phyloP scores from a whole-genome alignment of 2,797 vertebrate species.

The Synaphobranchus kaupii region DNA sequence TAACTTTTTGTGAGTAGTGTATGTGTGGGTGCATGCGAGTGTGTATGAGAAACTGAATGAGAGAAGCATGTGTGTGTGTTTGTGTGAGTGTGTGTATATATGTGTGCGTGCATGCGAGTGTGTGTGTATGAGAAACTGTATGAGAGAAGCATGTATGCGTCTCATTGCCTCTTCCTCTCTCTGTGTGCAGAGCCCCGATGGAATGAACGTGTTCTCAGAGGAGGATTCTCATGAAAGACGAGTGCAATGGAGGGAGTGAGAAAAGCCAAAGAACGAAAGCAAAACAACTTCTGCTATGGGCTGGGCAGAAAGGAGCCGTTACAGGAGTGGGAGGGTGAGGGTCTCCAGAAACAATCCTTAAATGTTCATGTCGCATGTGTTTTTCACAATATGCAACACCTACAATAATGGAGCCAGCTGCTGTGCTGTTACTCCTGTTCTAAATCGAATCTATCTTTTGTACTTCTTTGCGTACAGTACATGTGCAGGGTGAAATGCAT shows the following conservation, averaged over 20 bases:
- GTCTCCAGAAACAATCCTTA: not conserved
- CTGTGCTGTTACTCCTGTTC: not conserved
- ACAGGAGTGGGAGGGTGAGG: conserved; percentile 30
- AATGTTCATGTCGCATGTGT: not conserved
- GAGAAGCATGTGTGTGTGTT: not conserved
- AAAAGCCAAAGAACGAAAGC: conserved; percentile 15
- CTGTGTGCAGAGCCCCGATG: not conserved
- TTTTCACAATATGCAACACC: not conserved
- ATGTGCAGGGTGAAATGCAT: not conserved
- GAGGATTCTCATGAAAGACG: conserved; percentile 1
- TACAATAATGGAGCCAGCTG: not conserved
- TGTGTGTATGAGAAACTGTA: not conserved
- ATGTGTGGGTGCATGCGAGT: not conserved
- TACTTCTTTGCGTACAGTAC: not conserved
- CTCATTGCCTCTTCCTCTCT: not conserved
- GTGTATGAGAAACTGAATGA: not conserved
- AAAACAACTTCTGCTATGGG: conserved; percentile 19
- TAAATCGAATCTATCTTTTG: too few species aligned
- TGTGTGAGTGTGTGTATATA: not conserved
- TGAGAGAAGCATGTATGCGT: not conserved
- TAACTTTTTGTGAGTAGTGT: too few species aligned
- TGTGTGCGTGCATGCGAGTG: not conserved
- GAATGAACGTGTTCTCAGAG: not conserved
- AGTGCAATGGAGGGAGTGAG: not conserved
- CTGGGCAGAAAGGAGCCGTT: not conserved